phyloP scores from a whole-genome alignment of 2,797 vertebrate species.

The Aythya fuligula region DNA sequence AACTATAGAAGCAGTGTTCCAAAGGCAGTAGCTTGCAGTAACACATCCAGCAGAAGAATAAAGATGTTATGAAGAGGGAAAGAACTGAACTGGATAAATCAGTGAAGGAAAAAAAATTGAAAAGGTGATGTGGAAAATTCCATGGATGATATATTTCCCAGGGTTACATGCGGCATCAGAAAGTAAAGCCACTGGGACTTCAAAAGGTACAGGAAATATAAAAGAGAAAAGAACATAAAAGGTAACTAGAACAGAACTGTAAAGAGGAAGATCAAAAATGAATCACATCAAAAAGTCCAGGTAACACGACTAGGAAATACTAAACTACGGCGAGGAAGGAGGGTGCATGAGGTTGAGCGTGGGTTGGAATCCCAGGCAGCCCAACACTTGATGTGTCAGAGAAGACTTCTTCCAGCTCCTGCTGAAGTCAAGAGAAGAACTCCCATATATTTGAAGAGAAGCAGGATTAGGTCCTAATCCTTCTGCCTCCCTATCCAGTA shows the following conservation, averaged over 20 bases:
- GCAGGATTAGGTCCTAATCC: constrained; percentile 66
- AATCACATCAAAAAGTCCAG: background rate
- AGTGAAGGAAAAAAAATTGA: background rate
- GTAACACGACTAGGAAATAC: background rate
- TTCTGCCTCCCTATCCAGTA: constrained; percentile 59
- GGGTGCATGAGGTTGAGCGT: background rate
- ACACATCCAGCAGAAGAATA: background rate
- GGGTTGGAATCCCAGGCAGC: background rate
- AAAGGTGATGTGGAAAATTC: background rate
- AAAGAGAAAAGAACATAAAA: background rate
- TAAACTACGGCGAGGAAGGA: background rate
- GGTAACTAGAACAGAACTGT: background rate
- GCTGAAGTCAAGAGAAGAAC: constrained; percentile 29
- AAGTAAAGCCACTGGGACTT: background rate
- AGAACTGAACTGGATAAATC: background rate
- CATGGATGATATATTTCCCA: background rate
- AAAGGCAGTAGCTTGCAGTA: background rate
- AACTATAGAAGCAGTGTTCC: background rate
- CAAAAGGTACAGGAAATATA: background rate
- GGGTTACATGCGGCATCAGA: background rate
- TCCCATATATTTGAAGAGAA: constrained; percentile 38
- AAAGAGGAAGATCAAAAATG: background rate
- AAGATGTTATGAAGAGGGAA: background rate
- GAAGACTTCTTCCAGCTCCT: constrained; percentile 9
- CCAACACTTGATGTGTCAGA: constrained; percentile 8